Conservation (phyloP, 2,113 vertebrate genomes). For the Chunga burmeisteri region DNA sequence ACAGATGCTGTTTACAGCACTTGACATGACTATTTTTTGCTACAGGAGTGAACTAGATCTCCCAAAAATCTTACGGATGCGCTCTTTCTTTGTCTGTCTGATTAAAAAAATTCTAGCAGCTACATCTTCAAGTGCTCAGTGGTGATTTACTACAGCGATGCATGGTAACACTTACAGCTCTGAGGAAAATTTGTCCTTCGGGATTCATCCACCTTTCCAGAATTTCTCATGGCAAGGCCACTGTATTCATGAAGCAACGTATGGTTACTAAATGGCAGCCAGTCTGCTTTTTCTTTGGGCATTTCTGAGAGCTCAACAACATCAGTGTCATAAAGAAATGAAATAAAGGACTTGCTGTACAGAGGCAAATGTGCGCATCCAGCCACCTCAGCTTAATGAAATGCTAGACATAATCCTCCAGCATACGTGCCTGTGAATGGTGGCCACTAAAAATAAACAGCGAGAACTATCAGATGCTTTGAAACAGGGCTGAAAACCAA, state of each 20-base stretch:
- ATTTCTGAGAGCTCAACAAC: not conserved
- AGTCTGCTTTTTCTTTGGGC: not conserved
- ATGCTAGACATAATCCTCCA: not conserved
- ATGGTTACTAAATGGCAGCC: not conserved
- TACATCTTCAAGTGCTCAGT: not conserved
- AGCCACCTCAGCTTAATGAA: not conserved
- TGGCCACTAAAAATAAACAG: slow-evolving; percentile 3
- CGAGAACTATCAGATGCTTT: not conserved
- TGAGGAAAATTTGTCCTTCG: not conserved
- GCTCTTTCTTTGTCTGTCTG: not conserved
- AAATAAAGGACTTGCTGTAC: not conserved
- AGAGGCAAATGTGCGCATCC: not conserved
- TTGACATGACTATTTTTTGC: slow-evolving; percentile 37
- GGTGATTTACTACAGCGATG: slow-evolving; percentile 54
- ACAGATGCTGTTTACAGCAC: slow-evolving; percentile 6
- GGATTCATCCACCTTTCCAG: slow-evolving; percentile 51
- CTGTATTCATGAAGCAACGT: not conserved
- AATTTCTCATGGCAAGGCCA: slow-evolving; percentile 6
- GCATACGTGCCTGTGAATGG: not conserved
- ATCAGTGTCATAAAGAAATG: not conserved
- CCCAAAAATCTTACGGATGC: not conserved
- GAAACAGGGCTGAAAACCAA: not conserved
- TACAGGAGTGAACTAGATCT: slow-evolving; percentile 38
- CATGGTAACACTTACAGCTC: slow-evolving; percentile 25
- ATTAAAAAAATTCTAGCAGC: slow-evolving; percentile 29